Conservation (phyloP, 2,888 invertebrate genomes). For the Lasioglossum vierecki region DNA sequence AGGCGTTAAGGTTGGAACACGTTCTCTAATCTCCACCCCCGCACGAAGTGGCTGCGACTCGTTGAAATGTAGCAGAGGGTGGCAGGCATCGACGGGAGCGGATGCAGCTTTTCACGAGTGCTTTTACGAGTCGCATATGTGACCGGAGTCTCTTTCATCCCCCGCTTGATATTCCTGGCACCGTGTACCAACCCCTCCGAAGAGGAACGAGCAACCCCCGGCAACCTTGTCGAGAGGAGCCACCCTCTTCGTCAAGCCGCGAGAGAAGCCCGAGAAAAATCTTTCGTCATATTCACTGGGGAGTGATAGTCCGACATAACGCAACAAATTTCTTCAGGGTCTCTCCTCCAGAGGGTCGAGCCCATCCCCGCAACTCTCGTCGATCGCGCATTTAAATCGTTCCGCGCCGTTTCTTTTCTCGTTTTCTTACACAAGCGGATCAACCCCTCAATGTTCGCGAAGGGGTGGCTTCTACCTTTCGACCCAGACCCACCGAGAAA, state of each 20-base stretch:
- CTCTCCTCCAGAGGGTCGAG: slow-evolving; percentile 59
- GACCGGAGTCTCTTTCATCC: slow-evolving; percentile 77
- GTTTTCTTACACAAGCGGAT: not conserved
- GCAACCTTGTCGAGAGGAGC: slow-evolving; percentile 20
- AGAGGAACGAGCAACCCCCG: slow-evolving; percentile 41
- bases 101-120: slow-evolving; percentile 76
- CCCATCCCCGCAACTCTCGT: slow-evolving; percentile 64
- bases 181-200: slow-evolving; percentile 67
- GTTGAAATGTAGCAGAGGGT: slow-evolving; percentile 62
- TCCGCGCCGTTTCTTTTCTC: slow-evolving; percentile 29
- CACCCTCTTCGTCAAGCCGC: slow-evolving; percentile 30
- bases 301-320: slow-evolving; percentile 81
- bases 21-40: not conserved
- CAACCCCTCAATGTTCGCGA: slow-evolving; percentile 35
- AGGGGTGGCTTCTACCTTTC: slow-evolving; percentile 40
- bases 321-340: slow-evolving; percentile 79
- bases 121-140: slow-evolving; percentile 80
- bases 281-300: slow-evolving; percentile 82
- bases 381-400: slow-evolving; percentile 82
- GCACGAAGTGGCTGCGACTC: slow-evolving; percentile 26
- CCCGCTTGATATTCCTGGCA: slow-evolving; percentile 80
- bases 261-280: slow-evolving; percentile 70
- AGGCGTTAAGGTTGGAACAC: not conserved
- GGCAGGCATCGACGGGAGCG: slow-evolving; percentile 57
- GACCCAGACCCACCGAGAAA: slow-evolving; percentile 38